These are phyloP conservation scores for Bembecia ichneumoniformis DNA, from an alignment of 2,888 invertebrate genomes.

Conservation along the genomic window DNA sequence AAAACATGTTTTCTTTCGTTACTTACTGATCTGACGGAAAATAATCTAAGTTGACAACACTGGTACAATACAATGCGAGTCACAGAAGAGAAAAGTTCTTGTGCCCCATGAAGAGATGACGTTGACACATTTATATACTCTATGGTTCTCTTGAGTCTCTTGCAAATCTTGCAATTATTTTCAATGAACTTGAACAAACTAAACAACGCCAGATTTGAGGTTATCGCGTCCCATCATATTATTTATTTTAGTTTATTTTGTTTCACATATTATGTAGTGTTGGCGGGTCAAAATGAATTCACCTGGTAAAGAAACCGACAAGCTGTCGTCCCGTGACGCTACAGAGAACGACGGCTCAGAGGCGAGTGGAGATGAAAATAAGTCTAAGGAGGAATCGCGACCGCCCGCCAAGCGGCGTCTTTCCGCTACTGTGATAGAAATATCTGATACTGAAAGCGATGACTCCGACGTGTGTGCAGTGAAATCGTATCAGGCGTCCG, in stretches of 20 bases:
- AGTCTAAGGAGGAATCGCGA: slow-evolving; percentile 23
- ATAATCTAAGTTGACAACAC: no score
- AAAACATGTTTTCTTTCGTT: no score
- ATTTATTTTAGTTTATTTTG: slow-evolving; percentile 55
- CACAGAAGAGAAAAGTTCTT: no score
- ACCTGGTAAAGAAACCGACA: slow-evolving; percentile 48
- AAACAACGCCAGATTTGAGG: slow-evolving; percentile 50
- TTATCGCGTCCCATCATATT: slow-evolving; percentile 57
- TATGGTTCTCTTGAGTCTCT: no score
- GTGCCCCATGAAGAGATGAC: no score
- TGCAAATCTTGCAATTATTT: no score
- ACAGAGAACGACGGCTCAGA: slow-evolving; percentile 24
- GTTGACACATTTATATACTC: no score
- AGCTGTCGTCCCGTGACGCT: slow-evolving; percentile 40
- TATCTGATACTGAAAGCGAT: slow-evolving; percentile 63
- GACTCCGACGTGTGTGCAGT: slow-evolving; percentile 69
- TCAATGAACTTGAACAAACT: slow-evolving; percentile 14
- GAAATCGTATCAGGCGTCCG: slow-evolving; percentile 61
- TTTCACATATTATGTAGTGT: slow-evolving; percentile 59
- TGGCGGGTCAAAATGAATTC: slow-evolving; percentile 51
- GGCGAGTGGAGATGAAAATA: slow-evolving; percentile 20
- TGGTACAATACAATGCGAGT: no score
- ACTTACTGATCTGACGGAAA: no score
- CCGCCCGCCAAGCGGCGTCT: slow-evolving; percentile 59
- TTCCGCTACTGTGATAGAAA: slow-evolving; percentile 47